These are phyloP conservation scores for Tauraco hartlaubi DNA, from an alignment of 2,797 vertebrate genomes.

Conservation along the genomic window DNA sequence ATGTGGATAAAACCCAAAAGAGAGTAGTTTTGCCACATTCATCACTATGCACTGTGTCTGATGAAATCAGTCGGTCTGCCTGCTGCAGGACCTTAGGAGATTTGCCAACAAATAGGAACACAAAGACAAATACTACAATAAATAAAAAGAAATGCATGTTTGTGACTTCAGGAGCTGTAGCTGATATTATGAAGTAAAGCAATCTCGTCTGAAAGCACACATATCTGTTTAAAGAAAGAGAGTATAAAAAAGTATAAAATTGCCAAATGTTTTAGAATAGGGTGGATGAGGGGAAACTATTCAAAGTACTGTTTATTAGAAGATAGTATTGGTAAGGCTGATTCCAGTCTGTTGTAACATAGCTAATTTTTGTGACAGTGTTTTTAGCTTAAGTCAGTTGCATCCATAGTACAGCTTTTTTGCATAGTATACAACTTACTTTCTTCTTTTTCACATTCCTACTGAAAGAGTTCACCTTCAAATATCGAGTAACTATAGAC, in stretches of 20 bases:
- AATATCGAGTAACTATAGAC: background rate
- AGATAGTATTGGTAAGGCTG: background rate
- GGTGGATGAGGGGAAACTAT: rapidly evolving
- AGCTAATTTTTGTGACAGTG: background rate
- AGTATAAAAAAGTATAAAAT: background rate
- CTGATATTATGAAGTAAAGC: background rate
- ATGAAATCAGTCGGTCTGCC: background rate
- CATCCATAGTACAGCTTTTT: background rate
- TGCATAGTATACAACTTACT: background rate
- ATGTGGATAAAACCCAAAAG: background rate
- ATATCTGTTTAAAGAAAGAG: background rate
- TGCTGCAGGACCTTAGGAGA: background rate
- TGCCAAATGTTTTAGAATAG: background rate
- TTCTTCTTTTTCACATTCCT: background rate
- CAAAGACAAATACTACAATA: background rate
- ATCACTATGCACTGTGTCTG: background rate
- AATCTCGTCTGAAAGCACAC: background rate
- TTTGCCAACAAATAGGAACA: background rate
- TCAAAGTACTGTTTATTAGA: background rate
- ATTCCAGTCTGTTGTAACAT: background rate
- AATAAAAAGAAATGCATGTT: background rate
- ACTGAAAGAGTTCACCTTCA: background rate
- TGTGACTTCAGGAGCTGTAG: background rate
- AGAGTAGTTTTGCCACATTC: background rate
- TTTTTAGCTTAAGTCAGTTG: background rate